Evolutionary conservation across 2,113 vertebrate species (phyloP).

Genomic region (Chloebia gouldiae): DNA sequence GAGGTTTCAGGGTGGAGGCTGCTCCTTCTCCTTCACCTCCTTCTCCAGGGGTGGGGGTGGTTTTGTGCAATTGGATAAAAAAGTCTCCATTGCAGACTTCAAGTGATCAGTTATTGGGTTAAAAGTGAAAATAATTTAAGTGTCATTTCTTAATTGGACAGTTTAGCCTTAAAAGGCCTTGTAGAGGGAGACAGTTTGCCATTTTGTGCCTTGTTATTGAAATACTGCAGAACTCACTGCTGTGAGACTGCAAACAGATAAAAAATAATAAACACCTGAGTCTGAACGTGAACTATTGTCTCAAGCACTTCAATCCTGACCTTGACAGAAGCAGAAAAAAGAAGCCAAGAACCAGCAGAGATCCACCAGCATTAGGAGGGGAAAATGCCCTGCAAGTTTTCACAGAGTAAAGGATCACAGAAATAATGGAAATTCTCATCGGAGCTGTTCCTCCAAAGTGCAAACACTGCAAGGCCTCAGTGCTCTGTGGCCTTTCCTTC

Average conservation of each 20-base stretch:
- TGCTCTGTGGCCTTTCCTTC: too few species aligned
- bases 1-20: background rate
- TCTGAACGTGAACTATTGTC: background rate
- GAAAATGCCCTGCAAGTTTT: background rate
- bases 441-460: background rate
- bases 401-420: fast-evolving
- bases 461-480: background rate
- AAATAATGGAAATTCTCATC: background rate
- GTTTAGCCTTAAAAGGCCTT: background rate
- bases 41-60: background rate
- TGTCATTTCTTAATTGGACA: background rate
- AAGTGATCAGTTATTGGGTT: too few species aligned
- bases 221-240: background rate
- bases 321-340: background rate
- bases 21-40: background rate
- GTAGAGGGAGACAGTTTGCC: background rate
- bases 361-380: fast-evolving
- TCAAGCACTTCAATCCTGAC: background rate
- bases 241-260: background rate
- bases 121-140: background rate
- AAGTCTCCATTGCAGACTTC: too few species aligned
- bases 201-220: background rate
- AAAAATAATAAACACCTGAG: background rate
- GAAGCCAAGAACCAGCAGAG: background rate
- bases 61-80: background rate